Evolutionary conservation across 2,888 invertebrate genomes (phyloP).

Genomic region (Perdita meconis): DNA sequence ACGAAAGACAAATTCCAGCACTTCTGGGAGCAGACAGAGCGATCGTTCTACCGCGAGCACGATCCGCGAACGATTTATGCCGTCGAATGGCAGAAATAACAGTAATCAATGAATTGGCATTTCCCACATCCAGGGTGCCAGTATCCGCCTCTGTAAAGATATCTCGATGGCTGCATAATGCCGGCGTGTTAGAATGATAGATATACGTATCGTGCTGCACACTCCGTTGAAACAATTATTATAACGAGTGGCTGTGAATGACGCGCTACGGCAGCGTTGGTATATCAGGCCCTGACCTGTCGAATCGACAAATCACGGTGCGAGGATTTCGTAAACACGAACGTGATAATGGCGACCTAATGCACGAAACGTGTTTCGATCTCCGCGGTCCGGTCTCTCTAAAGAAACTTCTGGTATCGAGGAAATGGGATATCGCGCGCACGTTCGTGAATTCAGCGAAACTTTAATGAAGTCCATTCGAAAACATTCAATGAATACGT

Average conservation of each 20-base stretch:
- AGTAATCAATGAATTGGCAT: conserved; percentile 71
- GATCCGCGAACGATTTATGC: conserved; percentile 61
- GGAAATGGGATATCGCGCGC: background rate
- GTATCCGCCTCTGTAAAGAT: conserved; percentile 51
- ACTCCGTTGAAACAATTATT: conserved; percentile 68
- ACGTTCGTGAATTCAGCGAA: background rate
- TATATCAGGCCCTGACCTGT: conserved; percentile 47
- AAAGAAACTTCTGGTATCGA: background rate
- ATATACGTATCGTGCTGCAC: conserved; percentile 45
- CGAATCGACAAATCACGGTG: conserved; percentile 25
- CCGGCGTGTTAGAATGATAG: conserved; percentile 66
- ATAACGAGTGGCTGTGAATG: conserved; percentile 35
- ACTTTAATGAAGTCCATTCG: background rate
- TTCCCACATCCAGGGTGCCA: conserved; percentile 65
- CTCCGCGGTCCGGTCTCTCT: background rate
- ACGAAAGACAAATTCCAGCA: conserved; percentile 45
- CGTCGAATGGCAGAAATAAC: conserved; percentile 60
- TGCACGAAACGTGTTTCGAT: conserved; percentile 23
- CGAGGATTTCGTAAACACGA: conserved; percentile 45
- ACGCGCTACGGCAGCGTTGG: conserved; percentile 16
- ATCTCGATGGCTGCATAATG: conserved; percentile 57
- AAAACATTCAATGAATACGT: background rate
- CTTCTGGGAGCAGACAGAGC: conserved; percentile 33
- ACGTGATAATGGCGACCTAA: conserved; percentile 35
- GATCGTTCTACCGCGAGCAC: conserved; percentile 36